Evolutionary conservation across 1,140 invertebrate genomes (phyloP), one percentile per base, ranked within the genome.

Genomic region (Sesamia nonagrioides): DNA sequence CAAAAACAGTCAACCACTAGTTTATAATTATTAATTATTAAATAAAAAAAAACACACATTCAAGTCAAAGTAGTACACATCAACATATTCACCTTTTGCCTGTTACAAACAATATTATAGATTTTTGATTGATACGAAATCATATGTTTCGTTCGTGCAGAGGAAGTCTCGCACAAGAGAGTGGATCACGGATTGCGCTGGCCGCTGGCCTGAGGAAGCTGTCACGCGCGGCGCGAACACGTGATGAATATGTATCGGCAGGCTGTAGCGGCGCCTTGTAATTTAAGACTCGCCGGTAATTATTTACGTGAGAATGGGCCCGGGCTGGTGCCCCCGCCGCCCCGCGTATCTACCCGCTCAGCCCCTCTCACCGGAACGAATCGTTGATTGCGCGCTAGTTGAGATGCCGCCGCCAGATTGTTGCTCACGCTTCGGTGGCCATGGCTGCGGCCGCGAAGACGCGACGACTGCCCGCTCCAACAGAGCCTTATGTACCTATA

Each of bases 261-360:
- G 85, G 87, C 89, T 82, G 83, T 79, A 76, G 84, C 91, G 90
- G 91, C 92, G 92, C 93, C 94, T 93, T 91, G 92, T 94, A 94
- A 95, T 94, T 92, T 94, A 90, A 92, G 82, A 84, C 86, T 89
- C 86, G 86, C 89, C 91, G 91, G 89, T 92, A 91, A 95, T 92
- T 94, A 94, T 94, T 92, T 92, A 94, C 92, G 91, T 92, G 91
- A 93, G 91, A 93, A 90, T 92, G 89, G 86, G 63, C 85, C 84
- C 58, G 54, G 54, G 42, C 71, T 60, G 54, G 78, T 60, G 15
- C 35, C 63, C 78, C 71, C 79, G 60, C 74, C 42, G 9, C 21
- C 66, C 72, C 60, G 77, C 72, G 42, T 83, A 80, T 71, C 79
- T 42, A 78, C 79, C 45, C 82, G 73, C 78, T 72, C 72, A 73